Conservation (phyloP, 1,140 invertebrate species). For the Drosophila ercepeae region DNA sequence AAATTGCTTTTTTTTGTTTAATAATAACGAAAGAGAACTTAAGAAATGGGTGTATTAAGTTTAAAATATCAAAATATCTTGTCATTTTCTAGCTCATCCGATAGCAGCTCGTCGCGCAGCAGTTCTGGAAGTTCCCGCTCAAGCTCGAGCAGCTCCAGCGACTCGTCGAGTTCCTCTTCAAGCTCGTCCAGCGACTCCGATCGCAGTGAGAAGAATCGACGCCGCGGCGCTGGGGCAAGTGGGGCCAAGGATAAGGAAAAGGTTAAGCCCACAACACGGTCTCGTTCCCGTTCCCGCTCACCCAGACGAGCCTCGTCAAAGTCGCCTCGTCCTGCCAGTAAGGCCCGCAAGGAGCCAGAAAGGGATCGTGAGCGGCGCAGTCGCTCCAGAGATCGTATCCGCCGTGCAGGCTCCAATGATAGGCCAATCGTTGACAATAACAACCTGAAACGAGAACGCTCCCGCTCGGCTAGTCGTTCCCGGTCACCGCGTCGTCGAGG, state of each 20-base stretch:
- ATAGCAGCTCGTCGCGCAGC: constrained; percentile 89
- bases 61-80: too few species aligned
- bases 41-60: too few species aligned
- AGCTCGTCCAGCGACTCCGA: constrained; percentile 85
- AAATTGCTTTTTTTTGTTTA: too few species aligned
- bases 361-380: constrained; percentile 55
- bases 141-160: constrained; percentile 89
- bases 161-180: constrained; percentile 86
- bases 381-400: constrained; percentile 55
- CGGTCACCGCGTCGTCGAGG: constrained; percentile 71
- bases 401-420: constrained; percentile 48
- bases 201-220: constrained; percentile 68
- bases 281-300: constrained; percentile 57
- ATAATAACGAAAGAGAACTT: too few species aligned
- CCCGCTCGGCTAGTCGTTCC: constrained; percentile 65
- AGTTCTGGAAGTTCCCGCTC: constrained; percentile 90
- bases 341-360: constrained; percentile 67
- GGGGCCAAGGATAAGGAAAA: constrained; percentile 75
- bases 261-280: constrained; percentile 47
- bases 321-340: constrained; percentile 58
- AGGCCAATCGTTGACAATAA: constrained; percentile 43
- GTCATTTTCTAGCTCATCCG: constrained; percentile 61
- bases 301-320: constrained; percentile 85
- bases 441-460: constrained; percentile 65
- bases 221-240: constrained; percentile 84